Percentiles rank a stretch among this genome's conserved stretches.
Evolutionary conservation across 2,113 vertebrate genomes (phyloP).

Genomic region (Anguilla rostrata): DNA sequence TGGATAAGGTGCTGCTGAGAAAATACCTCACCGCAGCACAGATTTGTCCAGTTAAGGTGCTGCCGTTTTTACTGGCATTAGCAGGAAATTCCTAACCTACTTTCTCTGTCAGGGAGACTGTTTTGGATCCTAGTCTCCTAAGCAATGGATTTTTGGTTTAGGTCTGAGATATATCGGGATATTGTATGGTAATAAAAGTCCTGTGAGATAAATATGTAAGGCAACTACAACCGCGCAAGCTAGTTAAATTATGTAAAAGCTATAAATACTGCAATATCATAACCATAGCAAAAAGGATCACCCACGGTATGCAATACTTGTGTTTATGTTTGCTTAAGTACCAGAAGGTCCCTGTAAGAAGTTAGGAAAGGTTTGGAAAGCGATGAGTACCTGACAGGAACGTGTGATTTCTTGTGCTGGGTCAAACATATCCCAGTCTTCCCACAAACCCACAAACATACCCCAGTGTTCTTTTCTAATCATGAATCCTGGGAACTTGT

Average conservation of each 20-base stretch:
- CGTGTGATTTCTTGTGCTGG: background rate
- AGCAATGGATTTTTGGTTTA: background rate
- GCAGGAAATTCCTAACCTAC: background rate
- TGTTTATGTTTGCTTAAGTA: background rate
- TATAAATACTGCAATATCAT: background rate
- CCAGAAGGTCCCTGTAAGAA: background rate
- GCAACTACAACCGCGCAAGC: background rate
- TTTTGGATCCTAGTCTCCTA: conserved; percentile 5
- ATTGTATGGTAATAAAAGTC: background rate
- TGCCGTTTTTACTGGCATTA: conserved; percentile 1
- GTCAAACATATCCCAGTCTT: background rate
- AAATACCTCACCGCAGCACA: background rate
- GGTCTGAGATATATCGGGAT: background rate
- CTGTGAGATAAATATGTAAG: background rate
- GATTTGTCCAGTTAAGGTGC: background rate
- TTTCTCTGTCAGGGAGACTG: background rate
- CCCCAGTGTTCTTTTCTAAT: background rate
- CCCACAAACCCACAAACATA: background rate
- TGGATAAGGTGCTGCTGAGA: background rate
- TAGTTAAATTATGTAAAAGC: background rate
- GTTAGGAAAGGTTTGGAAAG: background rate
- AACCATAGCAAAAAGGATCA: background rate
- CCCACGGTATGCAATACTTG: background rate
- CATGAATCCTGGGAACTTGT: conserved; percentile 23
- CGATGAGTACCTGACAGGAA: background rate